Percentiles rank a stretch among this genome's conserved stretches.
Evolutionary conservation across 2,888 invertebrate genomes (phyloP).

Genomic region (Trissolcus brochymenae): DNA sequence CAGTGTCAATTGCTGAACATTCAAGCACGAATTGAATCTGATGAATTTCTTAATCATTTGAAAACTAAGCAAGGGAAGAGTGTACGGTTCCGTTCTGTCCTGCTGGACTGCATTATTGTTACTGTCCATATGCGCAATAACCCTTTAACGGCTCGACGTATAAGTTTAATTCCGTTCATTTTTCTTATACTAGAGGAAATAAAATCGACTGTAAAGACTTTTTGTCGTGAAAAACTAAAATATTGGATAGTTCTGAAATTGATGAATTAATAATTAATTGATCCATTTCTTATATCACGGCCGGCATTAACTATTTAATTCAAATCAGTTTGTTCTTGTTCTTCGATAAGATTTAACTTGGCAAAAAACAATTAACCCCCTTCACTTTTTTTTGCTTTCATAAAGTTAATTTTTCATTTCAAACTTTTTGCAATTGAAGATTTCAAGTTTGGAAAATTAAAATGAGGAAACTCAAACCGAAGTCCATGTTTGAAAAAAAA

Average conservation of each 20-base stretch:
- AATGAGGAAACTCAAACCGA: no score
- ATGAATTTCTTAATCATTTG: no score
- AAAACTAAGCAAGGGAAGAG: no score
- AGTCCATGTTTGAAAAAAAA: no score
- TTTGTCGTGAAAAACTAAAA: conserved; percentile 24
- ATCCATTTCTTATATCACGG: conserved; percentile 12
- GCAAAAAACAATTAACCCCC: no score
- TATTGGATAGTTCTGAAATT: conserved; percentile 20
- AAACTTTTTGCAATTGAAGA: no score
- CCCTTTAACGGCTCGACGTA: conserved; percentile 11
- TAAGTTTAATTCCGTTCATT: conserved; percentile 32
- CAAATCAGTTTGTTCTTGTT: no score
- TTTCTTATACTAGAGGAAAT: conserved; percentile 30
- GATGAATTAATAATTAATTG: no score
- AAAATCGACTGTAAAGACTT: conserved; percentile 15
- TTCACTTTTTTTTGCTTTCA: no score
- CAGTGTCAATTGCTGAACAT: conserved; percentile 33
- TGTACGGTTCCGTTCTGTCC: conserved; percentile 22
- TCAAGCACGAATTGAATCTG: conserved; percentile 23
- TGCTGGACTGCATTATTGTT: conserved; percentile 23
- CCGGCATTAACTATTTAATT: background rate
- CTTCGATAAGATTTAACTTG: no score
- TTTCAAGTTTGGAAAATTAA: no score
- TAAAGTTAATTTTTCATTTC: no score
- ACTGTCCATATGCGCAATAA: conserved; percentile 41